Evolutionary conservation across 2,797 vertebrate species (phyloP), one percentile per base, ranked within the genome.

Genomic region (Sebastes umbrosus): DNA sequence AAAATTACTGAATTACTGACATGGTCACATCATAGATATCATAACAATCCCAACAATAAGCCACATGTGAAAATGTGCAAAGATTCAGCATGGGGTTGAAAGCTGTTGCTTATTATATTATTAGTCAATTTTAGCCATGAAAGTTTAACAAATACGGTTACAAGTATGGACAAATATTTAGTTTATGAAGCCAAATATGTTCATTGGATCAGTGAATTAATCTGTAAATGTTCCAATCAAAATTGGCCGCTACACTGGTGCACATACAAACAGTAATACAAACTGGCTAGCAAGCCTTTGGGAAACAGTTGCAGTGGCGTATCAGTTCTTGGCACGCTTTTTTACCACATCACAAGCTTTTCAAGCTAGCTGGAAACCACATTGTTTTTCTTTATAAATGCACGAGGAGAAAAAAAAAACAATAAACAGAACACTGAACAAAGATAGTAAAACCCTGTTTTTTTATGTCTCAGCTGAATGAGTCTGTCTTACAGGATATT

Each of bases 291-390:
- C 24, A 5, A n/a, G 58, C 73, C 69, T 86, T 83, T 77, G 55
- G 65, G 52, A 84, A 79, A 84, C 59, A 58, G 46, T 76, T 83
- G 71, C 58, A 70, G 60, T n/a, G 55, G 70, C 31, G 77, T 62
- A 36, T 46, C 25, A 32, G 57, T 54, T 46, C 32, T n/a, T 74
- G 79, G 72, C 65, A 71, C 32, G 11, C 2, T 55, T 58, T 58
- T 82, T 57, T 1, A 46, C 36, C 39, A 69, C 66, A 80, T 74
- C 70, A 75, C 54, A 77, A 54, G 59, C 29, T 73, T 77, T 69
- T 54, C 13, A 72, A 77, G 72, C 12, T 39, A 13, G 64, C 64
- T 29, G 55, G 64, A 63, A 80, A 57, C 59, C 27, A 83, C 27
- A 69, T 66, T 22, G 4, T 36, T 69, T 58, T 69, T 73, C 36